phyloP scores from a whole-genome alignment of 2,797 vertebrate genomes.

The Hafferia zeledoni region DNA sequence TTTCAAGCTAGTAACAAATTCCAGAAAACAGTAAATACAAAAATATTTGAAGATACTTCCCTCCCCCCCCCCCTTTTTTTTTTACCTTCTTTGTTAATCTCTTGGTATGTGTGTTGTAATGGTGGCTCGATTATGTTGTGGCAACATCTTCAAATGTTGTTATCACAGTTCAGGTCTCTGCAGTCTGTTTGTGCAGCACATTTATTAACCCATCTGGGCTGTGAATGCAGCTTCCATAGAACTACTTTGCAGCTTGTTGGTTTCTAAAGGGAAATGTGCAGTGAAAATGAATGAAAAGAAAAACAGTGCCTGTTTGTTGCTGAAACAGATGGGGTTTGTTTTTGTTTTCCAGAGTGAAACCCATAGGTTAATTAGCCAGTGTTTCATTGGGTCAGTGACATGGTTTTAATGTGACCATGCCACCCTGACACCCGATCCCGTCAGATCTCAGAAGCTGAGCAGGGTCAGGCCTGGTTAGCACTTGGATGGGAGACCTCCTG shows the following conservation, averaged over 20 bases:
- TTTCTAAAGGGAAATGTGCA: background rate
- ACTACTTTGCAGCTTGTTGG: background rate
- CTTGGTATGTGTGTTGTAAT: background rate
- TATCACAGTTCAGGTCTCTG: rapidly evolving
- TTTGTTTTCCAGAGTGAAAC: background rate
- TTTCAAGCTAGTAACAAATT: background rate
- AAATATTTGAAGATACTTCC: background rate
- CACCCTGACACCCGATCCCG: no score
- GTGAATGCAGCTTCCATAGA: background rate
- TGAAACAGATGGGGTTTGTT: background rate
- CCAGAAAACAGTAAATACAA: background rate
- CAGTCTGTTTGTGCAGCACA: background rate
- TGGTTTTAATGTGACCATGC: background rate
- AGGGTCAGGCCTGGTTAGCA: no score
- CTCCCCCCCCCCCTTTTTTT: no score
- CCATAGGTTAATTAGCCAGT: background rate
- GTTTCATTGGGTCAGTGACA: background rate
- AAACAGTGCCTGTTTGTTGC: background rate
- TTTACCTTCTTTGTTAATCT: background rate
- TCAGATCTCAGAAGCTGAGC: no score
- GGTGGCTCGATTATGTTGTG: background rate
- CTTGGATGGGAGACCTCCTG: no score
- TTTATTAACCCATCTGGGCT: background rate
- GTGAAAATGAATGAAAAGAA: background rate
- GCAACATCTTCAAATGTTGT: background rate